Evolutionary conservation across 2,113 vertebrate genomes (phyloP), one percentile per base, ranked within the genome.

Genomic region (Bubo scandiacus): DNA sequence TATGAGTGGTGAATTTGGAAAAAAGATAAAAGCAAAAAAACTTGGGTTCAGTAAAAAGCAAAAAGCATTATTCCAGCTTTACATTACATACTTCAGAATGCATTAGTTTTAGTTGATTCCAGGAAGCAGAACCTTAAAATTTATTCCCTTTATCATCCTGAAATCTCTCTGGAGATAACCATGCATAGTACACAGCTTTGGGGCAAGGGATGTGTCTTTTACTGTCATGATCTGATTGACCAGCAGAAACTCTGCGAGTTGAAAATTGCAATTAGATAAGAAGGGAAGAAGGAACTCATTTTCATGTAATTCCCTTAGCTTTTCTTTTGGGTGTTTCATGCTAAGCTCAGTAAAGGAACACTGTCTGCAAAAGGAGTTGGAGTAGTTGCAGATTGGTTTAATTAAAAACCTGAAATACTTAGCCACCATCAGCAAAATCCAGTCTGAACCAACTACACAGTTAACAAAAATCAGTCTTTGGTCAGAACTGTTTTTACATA

Each of bases 381-480:
- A 68, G 25, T 87, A 57, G 27, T 82, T 95, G 84, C 84, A 93
- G 47, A 38, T 68, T 73, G 30, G 7, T 97, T 97, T 96, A 95
- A 92, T 96, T 38, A 77, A 88, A 91, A 74, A 61, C 11, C 5
- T 63, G 26, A 55, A 72, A 36, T 51, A 22, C 5, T n/a, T 65
- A 58, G 38, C 45, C n/a, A 62, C 45, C 30, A 36, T 84, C 34
- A 86, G 22, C 29, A 86, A 92, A 27, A 79, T 61, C 61, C 81
- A 72, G 40, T 32, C 61, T 65, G 61, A 96, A 52, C 7, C 38
- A 89, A 23, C 36, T 90, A 87, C 30, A 18, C 12, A 58, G 55
- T 49, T 77, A 88, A 62, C 47, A 66, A 57, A 81, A 75, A 62
- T 73, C 51, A 27, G 11, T 81, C 32, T 91, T 70, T 65, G 42